Percentiles rank a stretch among this genome's conserved stretches.
These are phyloP conservation scores for Melanargia galathea DNA, from an alignment of 2,888 invertebrate genomes.

Conservation along the genomic window DNA sequence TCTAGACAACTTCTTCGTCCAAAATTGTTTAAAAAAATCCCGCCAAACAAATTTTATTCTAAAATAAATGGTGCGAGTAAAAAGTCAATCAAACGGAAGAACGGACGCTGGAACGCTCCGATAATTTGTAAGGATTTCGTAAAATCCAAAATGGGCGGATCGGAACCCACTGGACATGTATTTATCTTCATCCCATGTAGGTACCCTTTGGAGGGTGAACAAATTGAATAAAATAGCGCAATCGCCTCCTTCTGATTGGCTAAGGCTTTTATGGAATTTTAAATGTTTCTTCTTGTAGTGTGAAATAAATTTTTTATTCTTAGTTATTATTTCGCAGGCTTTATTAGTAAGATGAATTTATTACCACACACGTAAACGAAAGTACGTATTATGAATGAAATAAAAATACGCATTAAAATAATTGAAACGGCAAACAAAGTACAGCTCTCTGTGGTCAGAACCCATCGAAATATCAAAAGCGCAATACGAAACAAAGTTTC, in stretches of 20 bases:
- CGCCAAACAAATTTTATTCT: slow-evolving; percentile 10
- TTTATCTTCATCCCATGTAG: slow-evolving; percentile 39
- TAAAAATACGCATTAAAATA: not conserved
- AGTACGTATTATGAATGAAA: not conserved
- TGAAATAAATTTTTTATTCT: not conserved
- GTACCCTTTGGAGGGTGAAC: slow-evolving; percentile 39
- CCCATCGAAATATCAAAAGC: slow-evolving; percentile 18
- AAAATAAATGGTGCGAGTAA: slow-evolving; percentile 26
- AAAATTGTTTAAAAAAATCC: slow-evolving; percentile 2
- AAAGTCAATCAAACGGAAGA: slow-evolving; percentile 29
- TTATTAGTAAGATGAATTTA: too few species aligned
- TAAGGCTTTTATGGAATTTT: slow-evolving; percentile 4
- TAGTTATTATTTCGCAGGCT: not conserved
- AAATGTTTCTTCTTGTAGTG: not conserved
- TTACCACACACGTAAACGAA: not conserved
- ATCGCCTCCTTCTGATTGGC: slow-evolving; percentile 34
- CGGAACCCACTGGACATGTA: slow-evolving; percentile 38
- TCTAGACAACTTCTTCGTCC: not conserved
- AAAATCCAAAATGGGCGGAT: slow-evolving; percentile 38
- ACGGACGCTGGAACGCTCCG: slow-evolving; percentile 33
- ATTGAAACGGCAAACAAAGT: not conserved
- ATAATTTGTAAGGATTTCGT: slow-evolving; percentile 41
- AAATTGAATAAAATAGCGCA: slow-evolving; percentile 40
- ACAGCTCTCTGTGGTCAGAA: slow-evolving; percentile 2
- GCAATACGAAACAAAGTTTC: slow-evolving; percentile 19